Base-by-base conservation (phyloP, 1,140 invertebrate species). In the Drosophila hydei region DNA sequence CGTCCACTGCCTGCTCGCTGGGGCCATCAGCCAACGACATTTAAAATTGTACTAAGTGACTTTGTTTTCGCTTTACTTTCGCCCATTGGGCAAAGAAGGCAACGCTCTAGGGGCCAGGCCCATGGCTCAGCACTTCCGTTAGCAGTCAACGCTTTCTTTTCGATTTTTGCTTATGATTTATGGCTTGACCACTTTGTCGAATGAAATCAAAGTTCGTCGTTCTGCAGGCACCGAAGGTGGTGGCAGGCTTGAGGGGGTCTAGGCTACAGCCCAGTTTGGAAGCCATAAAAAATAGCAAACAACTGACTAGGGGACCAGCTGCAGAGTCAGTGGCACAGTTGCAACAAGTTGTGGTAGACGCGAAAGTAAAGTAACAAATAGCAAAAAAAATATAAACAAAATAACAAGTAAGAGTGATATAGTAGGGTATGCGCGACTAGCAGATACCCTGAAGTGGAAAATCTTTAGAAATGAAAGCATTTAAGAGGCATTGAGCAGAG, bases 141-240 rank as follows among this genome's bases (percentile, higher is more conserved):
- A 67, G 30, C 42, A 69, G 74, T 60, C 55, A 77, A 48, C 81
- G 65, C 81, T 85, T 85, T 85, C 80, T 87, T 68, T 85, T 87
- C 33, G 52, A 16, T 33, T 40, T 64, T 69, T 68, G 61, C 69
- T 79, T 85, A 72, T 71, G 80, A 85, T 71, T 84, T 68, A 80
- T 72, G 75, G 54, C n/a, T 58, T 65, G 72, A 12, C 74, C 52
- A 16, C 71, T 72, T 77, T 81, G 81, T 81, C 81, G 81, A 77
- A 77, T 40, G 71, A 60, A 74, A 77, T 70, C 74, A 55, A 63
- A 72, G 33, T 52, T 51, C 62, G 47, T 4, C 27, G 80, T 85
- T 84, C 81, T 85, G 80, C 80, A 70, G 68, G 14, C 36, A 71
- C 64, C 69, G 11, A 16, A 6, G 7, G 30, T 59, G 48, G 51